Evolutionary conservation across 1,140 invertebrate genomes (phyloP), one percentile per base, ranked within the genome.

Genomic region (Cataglyphis hispanica): DNA sequence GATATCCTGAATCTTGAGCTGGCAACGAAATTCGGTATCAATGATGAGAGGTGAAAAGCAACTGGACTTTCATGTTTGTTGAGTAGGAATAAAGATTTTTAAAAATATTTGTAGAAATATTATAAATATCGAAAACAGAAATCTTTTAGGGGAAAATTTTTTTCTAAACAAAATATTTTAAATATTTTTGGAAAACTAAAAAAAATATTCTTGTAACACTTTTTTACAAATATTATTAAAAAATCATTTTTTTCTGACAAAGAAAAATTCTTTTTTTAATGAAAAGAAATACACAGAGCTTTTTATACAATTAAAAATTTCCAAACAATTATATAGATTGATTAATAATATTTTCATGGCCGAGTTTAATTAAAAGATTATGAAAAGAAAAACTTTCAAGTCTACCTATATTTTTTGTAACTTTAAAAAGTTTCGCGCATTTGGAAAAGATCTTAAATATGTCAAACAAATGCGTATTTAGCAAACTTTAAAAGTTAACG

Each of bases 1-100:
- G 69, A 86, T 76, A 86, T 90, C 89, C 78, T 87, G 78, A 43
- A 88, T 88, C 84, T 76, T 81, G 63, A 60, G 25, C 34, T 40
- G 22, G 3, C 78, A 46, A 46, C 27, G 53, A 81, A 81, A 60
- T 72, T 46, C n/a, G 53, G 37, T 60, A 31, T 34, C 22, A 8
- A 13, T 43, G 37, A 8, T 34, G 25, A 8, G 8, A 40, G n/a
- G 25, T 3, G 66, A 25, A 34, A 31, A 67, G 22, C 19, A 56
- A 67, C 34, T 10, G 46, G 34, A 53, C 25, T 53, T 8, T 67
- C 77, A 11, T 27, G 16, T 69, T 67, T 40, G 13, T 25, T n/a
- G n/a, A 64, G 34, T 22, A 40, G 56, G 76, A 76, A 84, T 76
- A 13, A 37, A 84, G 8, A 63, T 10, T 58, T 46, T 2, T n/a